Conservation (phyloP, 2,113 vertebrate species). For the Oncorhynchus nerka region DNA sequence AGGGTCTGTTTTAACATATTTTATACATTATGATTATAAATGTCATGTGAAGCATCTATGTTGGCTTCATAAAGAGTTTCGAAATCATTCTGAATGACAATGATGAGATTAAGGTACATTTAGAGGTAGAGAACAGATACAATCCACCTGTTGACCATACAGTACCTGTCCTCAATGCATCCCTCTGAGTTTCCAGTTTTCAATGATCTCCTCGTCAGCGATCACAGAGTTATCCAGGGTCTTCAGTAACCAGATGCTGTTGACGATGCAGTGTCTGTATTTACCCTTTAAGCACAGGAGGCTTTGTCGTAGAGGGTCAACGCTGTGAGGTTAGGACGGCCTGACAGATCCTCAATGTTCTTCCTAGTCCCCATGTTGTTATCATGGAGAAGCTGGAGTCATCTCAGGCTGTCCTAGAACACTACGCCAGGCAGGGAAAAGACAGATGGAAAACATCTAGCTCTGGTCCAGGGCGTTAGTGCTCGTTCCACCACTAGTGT, state of each 20-base stretch:
- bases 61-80: neutral
- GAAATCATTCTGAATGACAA: neutral
- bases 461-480: too few relatives aligned
- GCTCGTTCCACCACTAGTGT: too few relatives aligned
- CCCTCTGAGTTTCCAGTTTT: conserved; percentile 49
- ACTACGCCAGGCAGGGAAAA: conserved; percentile 58
- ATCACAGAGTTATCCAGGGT: conserved; percentile 60
- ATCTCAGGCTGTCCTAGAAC: conserved; percentile 66
- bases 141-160: neutral
- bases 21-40: too few relatives aligned
- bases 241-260: conserved; percentile 68
- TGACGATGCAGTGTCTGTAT: conserved; percentile 67
- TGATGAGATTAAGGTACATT: neutral
- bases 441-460: neutral
- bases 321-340: conserved; percentile 56
- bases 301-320: conserved; percentile 67
- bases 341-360: conserved; percentile 60
- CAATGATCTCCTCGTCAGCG: conserved; percentile 74
- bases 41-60: too few relatives aligned
- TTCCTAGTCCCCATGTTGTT: conserved; percentile 61
- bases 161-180: conserved; percentile 12
- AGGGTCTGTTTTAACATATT: too few relatives aligned
- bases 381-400: conserved; percentile 67
- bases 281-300: conserved; percentile 69
- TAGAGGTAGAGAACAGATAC: neutral